Evolutionary conservation across 2,888 invertebrate species (phyloP).

Genomic region (Apocheima hispidaria): DNA sequence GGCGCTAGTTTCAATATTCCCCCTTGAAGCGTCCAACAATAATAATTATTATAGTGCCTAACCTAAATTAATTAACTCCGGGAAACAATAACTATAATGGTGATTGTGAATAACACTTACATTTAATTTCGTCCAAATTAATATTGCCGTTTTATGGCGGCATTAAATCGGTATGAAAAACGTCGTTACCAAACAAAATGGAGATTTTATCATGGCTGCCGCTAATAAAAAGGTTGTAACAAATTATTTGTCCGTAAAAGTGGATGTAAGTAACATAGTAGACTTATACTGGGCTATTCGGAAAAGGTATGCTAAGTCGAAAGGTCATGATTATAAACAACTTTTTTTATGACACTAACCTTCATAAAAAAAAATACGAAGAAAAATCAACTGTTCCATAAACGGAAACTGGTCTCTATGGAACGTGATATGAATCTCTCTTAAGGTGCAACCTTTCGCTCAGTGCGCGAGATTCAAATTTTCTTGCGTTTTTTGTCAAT

Average conservation of each 20-base stretch:
- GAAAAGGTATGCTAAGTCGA: no score
- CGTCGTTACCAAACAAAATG: constrained; percentile 40
- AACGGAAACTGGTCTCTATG: no score
- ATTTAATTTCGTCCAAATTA: constrained; percentile 37
- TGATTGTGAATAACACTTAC: constrained; percentile 36
- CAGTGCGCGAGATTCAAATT: no score
- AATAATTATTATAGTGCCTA: constrained; percentile 24
- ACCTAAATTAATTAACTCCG: constrained; percentile 31
- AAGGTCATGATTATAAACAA: neutral
- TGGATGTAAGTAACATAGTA: constrained; percentile 23
- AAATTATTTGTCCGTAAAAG: constrained; percentile 43
- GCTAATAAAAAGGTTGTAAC: constrained; percentile 41
- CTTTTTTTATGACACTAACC: no score
- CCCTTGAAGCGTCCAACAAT: neutral
- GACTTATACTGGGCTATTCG: neutral
- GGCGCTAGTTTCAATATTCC: neutral
- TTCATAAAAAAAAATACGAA: no score
- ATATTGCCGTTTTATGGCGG: constrained; percentile 37
- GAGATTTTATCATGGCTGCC: constrained; percentile 41
- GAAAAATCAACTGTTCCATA: no score
- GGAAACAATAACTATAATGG: constrained; percentile 29
- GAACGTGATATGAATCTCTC: no score
- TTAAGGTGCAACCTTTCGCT: no score
- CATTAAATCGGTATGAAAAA: constrained; percentile 41
- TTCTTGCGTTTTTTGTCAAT: no score